Conservation (phyloP, 2,797 vertebrate species). For the Semaprochilodus insignis region DNA sequence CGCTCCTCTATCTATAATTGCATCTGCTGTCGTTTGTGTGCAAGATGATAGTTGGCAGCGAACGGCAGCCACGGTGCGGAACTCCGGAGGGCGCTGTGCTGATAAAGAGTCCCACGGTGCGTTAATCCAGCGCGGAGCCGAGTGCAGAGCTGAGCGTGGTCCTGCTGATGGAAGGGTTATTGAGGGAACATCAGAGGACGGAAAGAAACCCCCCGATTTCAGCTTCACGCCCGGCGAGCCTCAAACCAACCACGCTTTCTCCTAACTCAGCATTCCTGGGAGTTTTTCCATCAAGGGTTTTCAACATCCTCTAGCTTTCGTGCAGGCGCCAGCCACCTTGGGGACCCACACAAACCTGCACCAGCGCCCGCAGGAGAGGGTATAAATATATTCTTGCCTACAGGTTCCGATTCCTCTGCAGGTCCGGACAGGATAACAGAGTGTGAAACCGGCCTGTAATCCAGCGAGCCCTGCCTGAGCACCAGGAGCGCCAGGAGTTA, state of each 20-base stretch:
- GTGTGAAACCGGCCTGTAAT: neutral
- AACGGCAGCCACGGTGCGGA: neutral
- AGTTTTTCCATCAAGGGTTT: slow-evolving; percentile 38
- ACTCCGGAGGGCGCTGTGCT: slow-evolving; percentile 10
- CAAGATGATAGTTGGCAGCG: neutral
- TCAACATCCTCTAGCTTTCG: slow-evolving; percentile 11
- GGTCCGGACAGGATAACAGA: neutral
- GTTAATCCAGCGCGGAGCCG: neutral
- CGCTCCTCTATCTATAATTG: slow-evolving; percentile 35
- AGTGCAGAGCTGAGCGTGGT: neutral
- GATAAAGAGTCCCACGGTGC: neutral
- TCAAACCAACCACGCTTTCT: neutral
- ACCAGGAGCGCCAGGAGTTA: neutral
- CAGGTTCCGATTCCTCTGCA: slow-evolving; percentile 1
- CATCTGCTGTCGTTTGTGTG: slow-evolving; percentile 30
- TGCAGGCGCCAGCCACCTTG: neutral
- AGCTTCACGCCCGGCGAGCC: neutral
- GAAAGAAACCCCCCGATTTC: slow-evolving; percentile 4
- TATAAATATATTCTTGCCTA: slow-evolving; percentile 12
- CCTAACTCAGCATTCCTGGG: slow-evolving; percentile 33
- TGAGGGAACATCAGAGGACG: neutral
- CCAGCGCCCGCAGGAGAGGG: slow-evolving; percentile 9
- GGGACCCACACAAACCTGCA: slow-evolving; percentile 1
- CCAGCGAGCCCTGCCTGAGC: neutral
- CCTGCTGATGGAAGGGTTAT: slow-evolving; percentile 3